Evolutionary conservation across 2,113 vertebrate genomes (phyloP).

Genomic region (Ibidorhyncha struthersii): DNA sequence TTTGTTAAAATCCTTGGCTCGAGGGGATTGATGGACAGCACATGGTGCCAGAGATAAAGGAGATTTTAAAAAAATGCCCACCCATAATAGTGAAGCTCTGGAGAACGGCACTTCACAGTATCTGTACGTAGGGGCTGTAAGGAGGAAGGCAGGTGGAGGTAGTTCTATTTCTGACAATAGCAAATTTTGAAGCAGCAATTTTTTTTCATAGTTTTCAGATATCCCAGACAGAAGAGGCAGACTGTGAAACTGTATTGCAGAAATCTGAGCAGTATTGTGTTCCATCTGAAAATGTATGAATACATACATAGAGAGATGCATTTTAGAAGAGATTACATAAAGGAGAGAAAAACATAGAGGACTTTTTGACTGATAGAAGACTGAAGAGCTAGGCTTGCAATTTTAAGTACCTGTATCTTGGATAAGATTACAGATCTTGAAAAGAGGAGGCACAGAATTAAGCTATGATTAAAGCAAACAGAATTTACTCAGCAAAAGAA

Average conservation of each 20-base stretch:
- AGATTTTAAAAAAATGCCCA: not conserved
- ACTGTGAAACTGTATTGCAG: not conserved
- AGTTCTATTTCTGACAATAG: not conserved
- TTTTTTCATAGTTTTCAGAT: not conserved
- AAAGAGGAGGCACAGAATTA: not conserved
- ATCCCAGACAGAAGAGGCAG: not conserved
- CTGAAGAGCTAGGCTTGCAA: not conserved
- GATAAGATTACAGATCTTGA: not conserved
- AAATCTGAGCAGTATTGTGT: not conserved
- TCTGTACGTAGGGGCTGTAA: not conserved
- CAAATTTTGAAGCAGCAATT: not conserved
- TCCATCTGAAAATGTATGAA: not conserved
- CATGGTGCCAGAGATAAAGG: not conserved
- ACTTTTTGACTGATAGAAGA: not conserved
- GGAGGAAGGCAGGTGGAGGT: not conserved
- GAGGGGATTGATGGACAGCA: not conserved
- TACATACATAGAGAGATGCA: not conserved
- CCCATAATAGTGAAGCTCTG: not conserved
- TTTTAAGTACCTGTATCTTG: not conserved
- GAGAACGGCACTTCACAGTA: not conserved
- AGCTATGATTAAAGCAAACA: slow-evolving; percentile 23
- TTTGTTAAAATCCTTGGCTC: not conserved
- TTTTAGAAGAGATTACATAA: not conserved
- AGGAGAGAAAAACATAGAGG: not conserved
- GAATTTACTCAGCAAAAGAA: slow-evolving; percentile 1